Evolutionary conservation across 2,888 invertebrate species (phyloP).

Genomic region (Netelia inedita): DNA sequence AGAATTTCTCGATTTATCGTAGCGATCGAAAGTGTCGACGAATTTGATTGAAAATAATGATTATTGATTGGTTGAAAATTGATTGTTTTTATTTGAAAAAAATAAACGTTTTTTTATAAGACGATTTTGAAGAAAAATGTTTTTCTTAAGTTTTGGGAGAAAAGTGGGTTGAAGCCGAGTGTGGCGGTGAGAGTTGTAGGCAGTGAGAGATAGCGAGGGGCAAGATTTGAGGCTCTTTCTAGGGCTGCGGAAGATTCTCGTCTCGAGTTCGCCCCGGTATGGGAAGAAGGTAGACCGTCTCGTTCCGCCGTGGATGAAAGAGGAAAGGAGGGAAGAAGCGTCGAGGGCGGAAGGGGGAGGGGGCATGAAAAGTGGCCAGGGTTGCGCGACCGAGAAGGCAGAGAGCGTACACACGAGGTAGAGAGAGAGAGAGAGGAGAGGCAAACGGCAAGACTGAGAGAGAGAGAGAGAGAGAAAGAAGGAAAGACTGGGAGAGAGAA

Average conservation of each 20-base stretch:
- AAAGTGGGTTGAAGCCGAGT: slow-evolving; percentile 43
- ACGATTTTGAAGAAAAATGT: too few species aligned
- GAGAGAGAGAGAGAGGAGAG: slow-evolving; percentile 69
- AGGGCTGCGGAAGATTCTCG: slow-evolving; percentile 49
- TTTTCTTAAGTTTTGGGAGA: neutral
- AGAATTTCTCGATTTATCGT: too few species aligned
- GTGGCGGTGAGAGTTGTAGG: slow-evolving; percentile 35
- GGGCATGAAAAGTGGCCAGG: slow-evolving; percentile 69
- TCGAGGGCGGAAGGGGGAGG: slow-evolving; percentile 54
- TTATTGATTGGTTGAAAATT: too few species aligned
- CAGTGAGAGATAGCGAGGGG: slow-evolving; percentile 54
- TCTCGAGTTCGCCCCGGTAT: slow-evolving; percentile 51
- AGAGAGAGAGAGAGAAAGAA: slow-evolving; percentile 49
- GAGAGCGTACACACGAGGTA: slow-evolving; percentile 15
- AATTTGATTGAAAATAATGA: too few species aligned
- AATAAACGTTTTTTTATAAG: too few species aligned
- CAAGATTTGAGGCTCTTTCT: slow-evolving; percentile 66
- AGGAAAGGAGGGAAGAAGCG: slow-evolving; percentile 54
- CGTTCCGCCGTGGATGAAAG: slow-evolving; percentile 57
- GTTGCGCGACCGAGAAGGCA: slow-evolving; percentile 59
- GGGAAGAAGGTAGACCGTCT: slow-evolving; percentile 62
- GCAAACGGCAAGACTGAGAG: too few species aligned
- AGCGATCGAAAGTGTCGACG: too few species aligned
- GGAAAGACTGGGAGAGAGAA: slow-evolving; percentile 29
- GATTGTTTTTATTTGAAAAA: too few species aligned